Evolutionary conservation across 2,888 invertebrate genomes (phyloP), one percentile per base, ranked within the genome.

Genomic region (Stramonita haemastoma): DNA sequence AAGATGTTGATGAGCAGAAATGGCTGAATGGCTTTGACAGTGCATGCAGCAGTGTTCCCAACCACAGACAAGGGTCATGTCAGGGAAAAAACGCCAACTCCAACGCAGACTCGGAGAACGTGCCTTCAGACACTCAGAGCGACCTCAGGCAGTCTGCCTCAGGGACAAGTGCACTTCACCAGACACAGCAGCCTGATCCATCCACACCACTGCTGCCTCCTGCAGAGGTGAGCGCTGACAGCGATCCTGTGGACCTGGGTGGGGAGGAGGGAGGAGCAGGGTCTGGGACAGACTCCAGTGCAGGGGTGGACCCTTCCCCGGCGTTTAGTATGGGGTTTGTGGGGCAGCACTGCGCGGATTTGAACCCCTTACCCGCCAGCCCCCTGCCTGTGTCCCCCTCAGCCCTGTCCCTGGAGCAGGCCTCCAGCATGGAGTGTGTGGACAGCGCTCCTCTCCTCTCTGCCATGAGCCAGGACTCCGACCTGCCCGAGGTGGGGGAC

Each of bases 51-150:
- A 60, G 32, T 34, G 15, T 15, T 32, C 79, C 26, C 15, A 32
- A 79, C 46, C 6, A n/a, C 26, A 26, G 83, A 46, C 36, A 46
- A 29, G 6, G 11, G 46, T 46, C 15, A 11, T 19, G 29, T 29
- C 5, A 13, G 13, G 15, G 6, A 57, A 57, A 5, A 17, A 46
- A 85, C 57, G 0, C 13, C n/a, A 85, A 57, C 46, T 29, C 57
- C n/a, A 57, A 85, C 19, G 57, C 84, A 36, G 81, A 83, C 81
- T 36, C 81, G 36, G 81, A 83, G 22, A 46, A 83, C 29, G 26
- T 26, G 36, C 22, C 81, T 46, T 83, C 81, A 22, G 46, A 1
- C 22, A 26, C 4, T 46, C 22, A 36, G 36, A 8, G 26, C 26
- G 36, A 4, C 29, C 13, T 26, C 0, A 4, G 73, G 8, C 73